Base-by-base conservation (phyloP, 2,888 invertebrate genomes). In the Calephelis perditalis region DNA sequence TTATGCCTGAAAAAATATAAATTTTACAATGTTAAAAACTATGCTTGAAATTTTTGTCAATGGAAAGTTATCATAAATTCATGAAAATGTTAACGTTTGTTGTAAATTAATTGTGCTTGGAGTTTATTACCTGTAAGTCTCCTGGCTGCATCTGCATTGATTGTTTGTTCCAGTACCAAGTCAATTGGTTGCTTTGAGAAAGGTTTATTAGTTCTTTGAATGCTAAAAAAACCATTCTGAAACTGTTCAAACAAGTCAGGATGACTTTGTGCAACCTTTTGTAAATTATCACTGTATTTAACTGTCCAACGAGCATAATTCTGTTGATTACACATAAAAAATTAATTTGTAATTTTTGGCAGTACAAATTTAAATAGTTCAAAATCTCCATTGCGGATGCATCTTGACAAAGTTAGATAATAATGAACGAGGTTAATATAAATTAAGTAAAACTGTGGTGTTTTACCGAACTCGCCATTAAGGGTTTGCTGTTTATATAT, bases 71-170 rank as follows among this genome's bases (percentile, higher is more conserved):
- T 40, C 40, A 40, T 45, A 45, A 45, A 45, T 45, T 45, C 11
- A 45, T 45, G 45, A n/a, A 45, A 45, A 45, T 45, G n/a, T 45
- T 45, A 2, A 45, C 6, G 45, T 45, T 45, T 45, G 7, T 45
- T 45, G 45, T 45, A 3, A 45, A 45, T 45, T 45, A 45, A 45
- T 45, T 45, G 5, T 45, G 45, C 45, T 45, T 45, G 45, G 45
- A 5, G 45, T 45, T 45, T 45, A 45, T 26, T 40, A 59, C 76
- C 76, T 49, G 73, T 71, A 8, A 75, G 63, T 64, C 63, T 71
- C 46, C 65, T 68, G 8, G 67, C 74, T 59, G 77, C 75, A 63
- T 79, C 76, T 56, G 74, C 75, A 63, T 77, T 79, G 5, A 77
- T 73, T 3, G 77, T 78, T 63, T 77, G 75, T 58, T 77, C 76